A percentile compares a stretch with the other conserved stretches of the same genome.
phyloP scores from a whole-genome alignment of 2,113 vertebrate genomes.

The Manacus vitellinus region DNA sequence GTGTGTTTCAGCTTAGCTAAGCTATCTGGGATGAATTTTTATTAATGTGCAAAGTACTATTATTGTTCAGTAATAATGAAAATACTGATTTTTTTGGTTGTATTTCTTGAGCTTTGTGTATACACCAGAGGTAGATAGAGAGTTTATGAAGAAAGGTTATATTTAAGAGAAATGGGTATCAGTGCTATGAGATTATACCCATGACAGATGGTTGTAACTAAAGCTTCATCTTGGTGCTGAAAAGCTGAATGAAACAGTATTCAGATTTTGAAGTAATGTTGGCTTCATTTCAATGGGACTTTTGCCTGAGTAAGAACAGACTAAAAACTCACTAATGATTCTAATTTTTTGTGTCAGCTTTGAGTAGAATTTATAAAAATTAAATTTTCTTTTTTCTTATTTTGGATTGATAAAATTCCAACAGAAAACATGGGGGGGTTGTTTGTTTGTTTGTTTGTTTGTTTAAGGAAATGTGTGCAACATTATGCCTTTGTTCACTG shows the following conservation, averaged over 20 bases:
- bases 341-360: conserved; percentile 54
- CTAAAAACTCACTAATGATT: conserved; percentile 62
- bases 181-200: conserved; percentile 43
- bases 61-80: conserved; percentile 33
- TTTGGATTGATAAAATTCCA: conserved; percentile 50
- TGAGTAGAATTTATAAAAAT: neutral
- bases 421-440: neutral
- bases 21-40: conserved; percentile 35
- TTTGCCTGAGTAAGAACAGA: conserved; percentile 66
- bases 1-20: conserved; percentile 24
- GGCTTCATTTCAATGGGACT: conserved; percentile 62
- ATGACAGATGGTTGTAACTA: conserved; percentile 65
- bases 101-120: conserved; percentile 40
- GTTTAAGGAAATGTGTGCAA: conserved; percentile 24
- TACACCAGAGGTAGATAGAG: conserved; percentile 54
- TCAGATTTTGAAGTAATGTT: conserved; percentile 68
- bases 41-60: conserved; percentile 19
- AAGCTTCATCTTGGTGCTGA: conserved; percentile 66
- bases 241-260: conserved; percentile 71
- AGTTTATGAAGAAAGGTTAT: conserved; percentile 58
- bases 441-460: conserved; percentile 11
- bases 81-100: conserved; percentile 50
- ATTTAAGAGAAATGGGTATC: conserved; percentile 64
- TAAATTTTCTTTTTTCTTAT: conserved; percentile 16
- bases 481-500: conserved; percentile 39